A percentile compares a stretch with the other conserved stretches of the same genome.
These are phyloP conservation scores for Protula sp. DNA, from an alignment of 2,888 invertebrate genomes.

Conservation along the genomic window DNA sequence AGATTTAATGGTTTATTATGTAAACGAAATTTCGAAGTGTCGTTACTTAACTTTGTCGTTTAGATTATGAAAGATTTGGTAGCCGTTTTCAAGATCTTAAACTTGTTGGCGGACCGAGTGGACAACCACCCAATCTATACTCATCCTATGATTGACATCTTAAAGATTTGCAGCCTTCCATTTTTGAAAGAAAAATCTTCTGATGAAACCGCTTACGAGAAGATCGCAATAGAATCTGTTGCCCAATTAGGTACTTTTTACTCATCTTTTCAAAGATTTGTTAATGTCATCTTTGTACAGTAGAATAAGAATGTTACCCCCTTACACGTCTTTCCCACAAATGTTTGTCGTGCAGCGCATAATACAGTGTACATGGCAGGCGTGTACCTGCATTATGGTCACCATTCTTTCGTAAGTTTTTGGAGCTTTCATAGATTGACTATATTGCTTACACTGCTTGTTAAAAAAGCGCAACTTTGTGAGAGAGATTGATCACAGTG, in stretches of 20 bases:
- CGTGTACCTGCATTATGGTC: no score
- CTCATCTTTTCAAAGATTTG: no score
- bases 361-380: background rate
- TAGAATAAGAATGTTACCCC: no score
- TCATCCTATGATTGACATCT: slow-evolving; percentile 40
- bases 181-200: slow-evolving; percentile 52
- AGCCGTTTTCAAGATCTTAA: slow-evolving; percentile 48
- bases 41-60: background rate
- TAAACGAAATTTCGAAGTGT: no score
- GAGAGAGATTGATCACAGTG: no score
- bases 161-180: slow-evolving; percentile 45
- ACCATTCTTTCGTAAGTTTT: no score
- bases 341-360: background rate
- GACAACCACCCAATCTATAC: slow-evolving; percentile 44
- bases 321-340: background rate
- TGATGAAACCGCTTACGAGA: slow-evolving; percentile 49
- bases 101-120: slow-evolving; percentile 49
- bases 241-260: slow-evolving; percentile 46
- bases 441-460: no score
- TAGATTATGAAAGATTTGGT: slow-evolving; percentile 52
- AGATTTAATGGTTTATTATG: no score
- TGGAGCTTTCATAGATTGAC: no score
- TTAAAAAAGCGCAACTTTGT: no score
- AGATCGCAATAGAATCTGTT: slow-evolving; percentile 50
- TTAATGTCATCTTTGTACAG: no score